Conservation (phyloP, 1,140 invertebrate genomes). For the Neotoxoptera formosana region DNA sequence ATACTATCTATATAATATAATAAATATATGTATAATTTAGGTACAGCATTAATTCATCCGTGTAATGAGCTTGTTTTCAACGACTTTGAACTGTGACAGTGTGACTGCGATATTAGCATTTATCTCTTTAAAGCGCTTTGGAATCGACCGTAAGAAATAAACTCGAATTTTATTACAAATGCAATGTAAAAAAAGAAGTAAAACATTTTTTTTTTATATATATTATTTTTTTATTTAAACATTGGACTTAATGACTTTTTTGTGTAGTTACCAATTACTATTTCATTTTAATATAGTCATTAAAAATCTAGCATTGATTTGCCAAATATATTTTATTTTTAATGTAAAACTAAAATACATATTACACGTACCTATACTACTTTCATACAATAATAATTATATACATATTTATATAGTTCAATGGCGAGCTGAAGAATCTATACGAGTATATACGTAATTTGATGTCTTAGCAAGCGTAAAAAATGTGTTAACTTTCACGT, state of each 20-base stretch:
- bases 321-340: neutral
- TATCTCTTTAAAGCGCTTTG: neutral
- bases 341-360: neutral
- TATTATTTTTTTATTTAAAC: no score
- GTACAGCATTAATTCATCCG: neutral
- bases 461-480: neutral
- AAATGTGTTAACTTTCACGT: neutral
- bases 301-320: neutral
- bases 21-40: neutral
- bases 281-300: neutral
- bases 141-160: neutral
- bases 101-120: neutral
- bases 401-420: neutral
- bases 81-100: neutral
- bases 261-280: neutral
- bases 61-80: constrained; percentile 7
- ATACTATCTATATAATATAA: neutral
- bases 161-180: neutral
- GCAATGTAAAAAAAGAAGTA: no score
- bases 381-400: constrained; percentile 1
- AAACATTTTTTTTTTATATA: no score
- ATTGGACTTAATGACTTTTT: neutral
- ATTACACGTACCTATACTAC: neutral
- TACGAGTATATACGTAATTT: neutral
- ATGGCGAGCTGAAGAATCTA: neutral